These are phyloP conservation scores for Mobula birostris DNA, from an alignment of 2,113 vertebrate species.

Conservation along the genomic window DNA sequence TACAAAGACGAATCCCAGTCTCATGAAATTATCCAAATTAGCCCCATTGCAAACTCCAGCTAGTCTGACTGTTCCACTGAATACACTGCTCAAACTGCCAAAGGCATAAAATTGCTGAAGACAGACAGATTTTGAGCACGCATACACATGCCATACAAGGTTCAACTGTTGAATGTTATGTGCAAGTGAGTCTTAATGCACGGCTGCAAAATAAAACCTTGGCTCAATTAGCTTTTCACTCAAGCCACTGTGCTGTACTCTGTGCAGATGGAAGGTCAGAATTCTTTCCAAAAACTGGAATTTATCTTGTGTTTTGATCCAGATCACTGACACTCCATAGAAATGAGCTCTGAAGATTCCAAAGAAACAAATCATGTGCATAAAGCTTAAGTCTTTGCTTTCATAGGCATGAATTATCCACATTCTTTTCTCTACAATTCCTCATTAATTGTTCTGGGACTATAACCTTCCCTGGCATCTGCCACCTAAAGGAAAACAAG, in stretches of 20 bases:
- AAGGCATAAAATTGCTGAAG: slow-evolving; percentile 19
- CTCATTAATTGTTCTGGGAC: background rate
- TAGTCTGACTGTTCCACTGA: background rate
- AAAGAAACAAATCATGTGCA: background rate
- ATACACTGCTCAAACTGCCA: background rate
- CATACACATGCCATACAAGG: slow-evolving; percentile 19
- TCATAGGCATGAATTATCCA: background rate
- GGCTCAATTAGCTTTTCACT: slow-evolving; percentile 3
- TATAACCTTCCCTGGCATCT: slow-evolving; percentile 30
- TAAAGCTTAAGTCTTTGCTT: slow-evolving; percentile 1
- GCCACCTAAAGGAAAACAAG: background rate
- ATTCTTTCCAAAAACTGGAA: slow-evolving; percentile 6
- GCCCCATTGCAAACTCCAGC: background rate
- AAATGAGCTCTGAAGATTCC: background rate
- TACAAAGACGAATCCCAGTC: background rate
- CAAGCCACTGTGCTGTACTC: background rate
- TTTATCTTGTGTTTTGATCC: slow-evolving; percentile 16
- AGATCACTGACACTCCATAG: background rate
- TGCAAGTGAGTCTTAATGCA: background rate
- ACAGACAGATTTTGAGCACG: background rate
- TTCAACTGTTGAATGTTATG: background rate
- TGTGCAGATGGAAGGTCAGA: background rate
- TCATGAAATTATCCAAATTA: slow-evolving; percentile 18
- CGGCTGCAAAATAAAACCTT: background rate
- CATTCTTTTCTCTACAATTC: slow-evolving; percentile 21